Evolutionary conservation across 2,888 invertebrate genomes (phyloP).

Genomic region (Cybosia mesomella): DNA sequence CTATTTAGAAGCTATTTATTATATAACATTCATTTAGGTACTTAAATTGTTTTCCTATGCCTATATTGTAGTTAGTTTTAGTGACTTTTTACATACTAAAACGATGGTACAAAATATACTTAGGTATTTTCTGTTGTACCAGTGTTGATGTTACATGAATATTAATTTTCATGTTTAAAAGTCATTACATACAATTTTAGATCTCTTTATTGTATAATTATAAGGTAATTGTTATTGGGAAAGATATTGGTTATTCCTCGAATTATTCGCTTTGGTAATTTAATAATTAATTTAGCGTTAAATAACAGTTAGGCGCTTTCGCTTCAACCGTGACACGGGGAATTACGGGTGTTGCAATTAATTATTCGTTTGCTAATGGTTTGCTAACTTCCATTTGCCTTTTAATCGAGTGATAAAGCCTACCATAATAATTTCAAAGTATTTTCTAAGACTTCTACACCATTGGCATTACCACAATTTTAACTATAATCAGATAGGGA

Average conservation of each 20-base stretch:
- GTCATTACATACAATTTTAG: slow-evolving; percentile 34
- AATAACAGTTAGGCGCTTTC: slow-evolving; percentile 36
- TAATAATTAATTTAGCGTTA: slow-evolving; percentile 30
- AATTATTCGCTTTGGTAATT: slow-evolving; percentile 42
- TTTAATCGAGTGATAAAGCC: too few species aligned
- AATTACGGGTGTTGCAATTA: slow-evolving; percentile 16
- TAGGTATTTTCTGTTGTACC: background rate
- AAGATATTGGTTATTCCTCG: slow-evolving; percentile 39
- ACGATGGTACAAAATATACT: background rate
- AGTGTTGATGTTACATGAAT: background rate
- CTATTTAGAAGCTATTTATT: slow-evolving; percentile 41
- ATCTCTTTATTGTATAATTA: slow-evolving; percentile 40
- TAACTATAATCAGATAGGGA: too few species aligned
- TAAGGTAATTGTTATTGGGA: slow-evolving; percentile 44
- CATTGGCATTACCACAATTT: too few species aligned
- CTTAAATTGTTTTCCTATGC: slow-evolving; percentile 20
- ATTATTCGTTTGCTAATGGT: background rate
- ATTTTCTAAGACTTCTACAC: too few species aligned
- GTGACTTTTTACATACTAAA: slow-evolving; percentile 12
- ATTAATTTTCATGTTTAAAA: slow-evolving; percentile 29
- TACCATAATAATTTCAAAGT: background rate
- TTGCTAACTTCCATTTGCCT: slow-evolving; percentile 16
- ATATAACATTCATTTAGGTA: slow-evolving; percentile 14
- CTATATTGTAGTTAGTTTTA: slow-evolving; percentile 19
- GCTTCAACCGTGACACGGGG: slow-evolving; percentile 25